phyloP scores from a whole-genome alignment of 2,888 invertebrate genomes.

The Leucophenga montana region DNA sequence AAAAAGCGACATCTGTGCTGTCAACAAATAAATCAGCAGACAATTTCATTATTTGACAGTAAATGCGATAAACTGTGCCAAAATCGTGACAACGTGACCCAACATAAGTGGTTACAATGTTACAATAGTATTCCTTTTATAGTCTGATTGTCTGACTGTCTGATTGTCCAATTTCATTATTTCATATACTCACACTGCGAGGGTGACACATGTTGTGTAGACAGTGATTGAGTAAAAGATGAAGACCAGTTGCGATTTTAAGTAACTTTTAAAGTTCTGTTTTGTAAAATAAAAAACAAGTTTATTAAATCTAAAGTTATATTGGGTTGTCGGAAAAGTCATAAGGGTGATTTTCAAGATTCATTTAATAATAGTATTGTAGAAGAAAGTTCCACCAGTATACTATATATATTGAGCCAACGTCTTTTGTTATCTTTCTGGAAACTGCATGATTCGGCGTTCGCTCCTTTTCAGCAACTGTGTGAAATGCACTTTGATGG shows the following conservation, averaged over 20 bases:
- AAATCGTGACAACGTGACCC: conserved; percentile 56
- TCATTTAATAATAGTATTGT: too few relatives aligned
- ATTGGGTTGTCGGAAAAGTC: too few relatives aligned
- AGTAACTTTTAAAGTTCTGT: too few relatives aligned
- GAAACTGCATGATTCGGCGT: too few relatives aligned
- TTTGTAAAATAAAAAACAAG: too few relatives aligned
- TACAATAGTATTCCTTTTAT: conserved; percentile 18
- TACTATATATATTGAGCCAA: too few relatives aligned
- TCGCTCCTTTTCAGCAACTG: too few relatives aligned
- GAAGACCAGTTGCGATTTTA: neutral
- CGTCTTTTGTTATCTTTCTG: too few relatives aligned
- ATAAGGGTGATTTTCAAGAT: too few relatives aligned
- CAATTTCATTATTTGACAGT: conserved; percentile 67
- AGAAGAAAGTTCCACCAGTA: too few relatives aligned
- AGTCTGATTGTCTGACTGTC: conserved; percentile 18
- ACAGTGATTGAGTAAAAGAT: neutral
- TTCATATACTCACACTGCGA: neutral
- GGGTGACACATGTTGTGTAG: conserved; percentile 5
- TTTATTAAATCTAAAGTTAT: too few relatives aligned
- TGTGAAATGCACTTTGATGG: too few relatives aligned
- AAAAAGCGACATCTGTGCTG: conserved; percentile 63
- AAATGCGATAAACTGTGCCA: conserved; percentile 64
- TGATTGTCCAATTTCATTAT: conserved; percentile 5
- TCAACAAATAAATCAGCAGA: conserved; percentile 66
- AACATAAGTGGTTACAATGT: conserved; percentile 42